Conservation (phyloP, 2,113 vertebrate genomes). For the pig (Sus scrofa) region DNA sequence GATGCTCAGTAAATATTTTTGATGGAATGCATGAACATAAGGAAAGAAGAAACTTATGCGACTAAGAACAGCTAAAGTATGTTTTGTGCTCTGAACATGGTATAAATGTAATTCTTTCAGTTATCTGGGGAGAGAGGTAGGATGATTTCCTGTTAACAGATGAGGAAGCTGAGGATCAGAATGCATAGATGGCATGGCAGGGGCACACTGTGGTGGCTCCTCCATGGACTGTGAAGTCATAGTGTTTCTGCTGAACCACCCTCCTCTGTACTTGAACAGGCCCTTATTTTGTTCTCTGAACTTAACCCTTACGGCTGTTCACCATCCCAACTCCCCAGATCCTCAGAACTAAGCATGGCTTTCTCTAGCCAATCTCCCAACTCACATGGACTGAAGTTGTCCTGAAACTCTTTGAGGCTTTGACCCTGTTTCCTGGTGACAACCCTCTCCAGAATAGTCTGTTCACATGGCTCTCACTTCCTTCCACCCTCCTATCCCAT, state of each 20-base stretch:
- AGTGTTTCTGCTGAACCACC: not conserved
- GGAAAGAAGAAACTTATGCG: not conserved
- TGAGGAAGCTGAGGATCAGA: not conserved
- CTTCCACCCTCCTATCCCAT: accelerated
- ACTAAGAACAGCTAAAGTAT: not conserved
- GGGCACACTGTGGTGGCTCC: not conserved
- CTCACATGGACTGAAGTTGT: not conserved
- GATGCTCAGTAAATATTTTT: not conserved
- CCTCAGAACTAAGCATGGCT: accelerated
- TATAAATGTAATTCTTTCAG: not conserved
- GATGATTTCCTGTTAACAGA: not conserved
- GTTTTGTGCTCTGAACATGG: not conserved
- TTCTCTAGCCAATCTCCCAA: not conserved
- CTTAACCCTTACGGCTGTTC: not conserved
- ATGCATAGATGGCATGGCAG: not conserved
- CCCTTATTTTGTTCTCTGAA: not conserved
- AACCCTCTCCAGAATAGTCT: accelerated
- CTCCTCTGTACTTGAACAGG: not conserved
- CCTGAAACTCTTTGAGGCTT: not conserved
- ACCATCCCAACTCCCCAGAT: not conserved
- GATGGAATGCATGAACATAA: not conserved
- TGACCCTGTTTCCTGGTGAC: too few species aligned
- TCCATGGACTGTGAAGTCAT: too few species aligned
- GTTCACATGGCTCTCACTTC: accelerated
- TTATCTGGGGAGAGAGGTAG: not conserved